Percentiles rank a stretch among this genome's conserved stretches.
Conservation (phyloP, 2,888 invertebrate species). For the Dione juno region DNA sequence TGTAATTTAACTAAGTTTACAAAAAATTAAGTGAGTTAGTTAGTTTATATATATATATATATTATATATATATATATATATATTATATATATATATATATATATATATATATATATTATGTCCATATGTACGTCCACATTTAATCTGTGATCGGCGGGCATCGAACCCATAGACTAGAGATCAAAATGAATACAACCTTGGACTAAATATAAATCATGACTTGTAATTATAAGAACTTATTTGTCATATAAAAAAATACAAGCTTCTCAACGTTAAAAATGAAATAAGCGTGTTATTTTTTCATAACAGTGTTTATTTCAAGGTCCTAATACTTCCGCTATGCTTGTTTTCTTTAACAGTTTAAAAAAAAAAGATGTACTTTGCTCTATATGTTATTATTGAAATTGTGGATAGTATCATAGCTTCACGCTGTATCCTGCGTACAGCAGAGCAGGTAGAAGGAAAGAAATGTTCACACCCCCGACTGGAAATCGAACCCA, state of each 20-base stretch:
- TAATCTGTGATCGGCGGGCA: no score
- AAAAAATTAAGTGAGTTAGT: not conserved
- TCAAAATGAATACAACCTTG: not conserved
- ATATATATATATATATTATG: no score
- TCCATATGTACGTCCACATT: no score
- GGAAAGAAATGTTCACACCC: no score
- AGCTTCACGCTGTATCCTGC: no score
- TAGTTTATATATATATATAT: not conserved
- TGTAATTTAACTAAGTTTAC: not conserved
- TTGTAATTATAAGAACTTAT: not conserved
- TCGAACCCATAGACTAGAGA: not conserved
- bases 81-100: not conserved
- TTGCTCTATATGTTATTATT: no score
- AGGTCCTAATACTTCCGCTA: constrained; percentile 34
- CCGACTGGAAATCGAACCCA: no score
- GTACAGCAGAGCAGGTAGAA: no score
- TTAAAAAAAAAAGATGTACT: no score
- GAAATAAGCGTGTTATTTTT: not conserved
- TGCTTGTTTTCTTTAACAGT: not conserved
- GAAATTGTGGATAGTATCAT: no score
- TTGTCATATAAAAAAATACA: constrained; percentile 5
- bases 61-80: no score
- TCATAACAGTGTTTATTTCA: constrained; percentile 10
- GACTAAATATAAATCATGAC: constrained; percentile 13
- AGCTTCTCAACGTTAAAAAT: not conserved